These are phyloP conservation scores for Eilema caniola DNA, from an alignment of 2,888 invertebrate species.

Conservation along the genomic window DNA sequence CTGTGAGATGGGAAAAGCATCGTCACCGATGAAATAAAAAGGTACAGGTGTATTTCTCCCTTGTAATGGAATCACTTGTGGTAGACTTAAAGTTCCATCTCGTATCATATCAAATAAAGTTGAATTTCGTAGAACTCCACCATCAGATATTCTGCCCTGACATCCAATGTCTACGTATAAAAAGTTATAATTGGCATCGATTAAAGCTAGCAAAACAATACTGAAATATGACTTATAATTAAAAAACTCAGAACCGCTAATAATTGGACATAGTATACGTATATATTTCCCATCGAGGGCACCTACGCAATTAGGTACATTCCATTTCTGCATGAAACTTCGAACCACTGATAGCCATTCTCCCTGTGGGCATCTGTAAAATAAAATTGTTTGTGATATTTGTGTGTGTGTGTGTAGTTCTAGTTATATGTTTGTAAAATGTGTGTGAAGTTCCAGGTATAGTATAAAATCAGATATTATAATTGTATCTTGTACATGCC, in stretches of 20 bases:
- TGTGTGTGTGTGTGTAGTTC: too few species aligned
- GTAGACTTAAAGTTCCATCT: slow-evolving; percentile 40
- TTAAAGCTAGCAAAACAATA: slow-evolving; percentile 43
- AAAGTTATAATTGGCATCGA: slow-evolving; percentile 40
- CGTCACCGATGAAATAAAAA: too few species aligned
- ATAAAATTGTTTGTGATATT: slow-evolving; percentile 30
- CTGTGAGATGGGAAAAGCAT: too few species aligned
- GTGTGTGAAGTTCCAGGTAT: slow-evolving; percentile 41
- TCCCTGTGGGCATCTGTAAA: slow-evolving; percentile 34
- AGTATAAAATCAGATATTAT: slow-evolving; percentile 42
- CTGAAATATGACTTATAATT: slow-evolving; percentile 24
- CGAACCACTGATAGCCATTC: slow-evolving; percentile 18
- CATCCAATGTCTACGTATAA: too few species aligned
- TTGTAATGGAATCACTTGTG: slow-evolving; percentile 45
- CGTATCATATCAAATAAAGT: slow-evolving; percentile 38
- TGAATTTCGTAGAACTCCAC: slow-evolving; percentile 38
- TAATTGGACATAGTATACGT: slow-evolving; percentile 31
- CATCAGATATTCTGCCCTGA: too few species aligned
- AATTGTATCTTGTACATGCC: slow-evolving; percentile 18
- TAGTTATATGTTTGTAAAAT: slow-evolving; percentile 35
- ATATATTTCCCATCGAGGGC: slow-evolving; percentile 32
- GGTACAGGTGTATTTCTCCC: slow-evolving; percentile 42
- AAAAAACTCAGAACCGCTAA: slow-evolving; percentile 34
- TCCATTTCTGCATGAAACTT: slow-evolving; percentile 38
- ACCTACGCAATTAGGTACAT: slow-evolving; percentile 42